These are phyloP conservation scores for Epinephelus malabaricus DNA, from an alignment of 2,797 vertebrate genomes.

Conservation along the genomic window DNA sequence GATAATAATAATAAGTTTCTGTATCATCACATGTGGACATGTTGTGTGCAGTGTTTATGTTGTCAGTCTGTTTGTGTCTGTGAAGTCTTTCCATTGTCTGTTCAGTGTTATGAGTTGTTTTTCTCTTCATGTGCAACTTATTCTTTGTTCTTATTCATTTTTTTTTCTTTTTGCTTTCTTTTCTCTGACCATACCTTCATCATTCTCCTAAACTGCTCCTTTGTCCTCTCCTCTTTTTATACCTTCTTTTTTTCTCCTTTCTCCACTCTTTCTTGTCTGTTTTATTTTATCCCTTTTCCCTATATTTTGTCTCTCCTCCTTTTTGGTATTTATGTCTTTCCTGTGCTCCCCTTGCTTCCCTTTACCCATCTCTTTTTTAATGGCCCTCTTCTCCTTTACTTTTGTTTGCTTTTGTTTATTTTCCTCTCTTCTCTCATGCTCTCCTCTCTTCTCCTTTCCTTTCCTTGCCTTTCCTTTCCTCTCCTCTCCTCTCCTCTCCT, in stretches of 20 bases:
- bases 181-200: conserved; percentile 22
- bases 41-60: conserved; percentile 12
- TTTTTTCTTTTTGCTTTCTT: conserved; percentile 21
- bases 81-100: conserved; percentile 22
- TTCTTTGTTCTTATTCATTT: conserved; percentile 35
- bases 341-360: neutral
- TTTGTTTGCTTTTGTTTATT: neutral
- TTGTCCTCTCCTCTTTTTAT: neutral
- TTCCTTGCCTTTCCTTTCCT: neutral
- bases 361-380: neutral
- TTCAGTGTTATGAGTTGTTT: neutral
- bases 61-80: conserved; percentile 5
- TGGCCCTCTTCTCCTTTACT: conserved; percentile 47
- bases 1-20: neutral
- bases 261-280: neutral
- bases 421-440: neutral
- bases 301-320: neutral
- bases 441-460: neutral
- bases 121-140: neutral
- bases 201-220: conserved; percentile 12
- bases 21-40: neutral
- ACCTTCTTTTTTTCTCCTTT: neutral
- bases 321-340: conserved; percentile 51
- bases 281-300: neutral
- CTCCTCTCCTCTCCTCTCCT: conserved; percentile 2